Evolutionary conservation across 1,140 invertebrate species (phyloP), one percentile per base, ranked within the genome.

Genomic region (Nebria ingens): DNA sequence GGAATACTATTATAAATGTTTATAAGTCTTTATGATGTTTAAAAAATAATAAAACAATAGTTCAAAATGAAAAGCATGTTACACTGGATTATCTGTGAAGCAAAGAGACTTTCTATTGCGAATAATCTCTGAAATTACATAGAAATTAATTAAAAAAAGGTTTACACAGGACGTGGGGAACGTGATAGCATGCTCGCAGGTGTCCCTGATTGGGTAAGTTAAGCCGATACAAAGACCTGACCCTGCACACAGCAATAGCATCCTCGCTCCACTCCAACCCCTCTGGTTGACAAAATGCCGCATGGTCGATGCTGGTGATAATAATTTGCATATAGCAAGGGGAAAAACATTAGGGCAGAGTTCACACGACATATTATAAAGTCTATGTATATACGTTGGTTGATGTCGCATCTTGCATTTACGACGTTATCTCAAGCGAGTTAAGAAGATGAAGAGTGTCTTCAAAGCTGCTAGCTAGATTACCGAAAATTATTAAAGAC

Each of bases 361-460:
- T 45, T 45, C 40, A 45, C 40, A 45, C 40, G 40, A 45, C 40
- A 45, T 45, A 45, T 45, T 45, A 45, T 45, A 45, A 45, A 45
- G 40, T 45, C 9, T 29, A 29, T 13, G 25, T 4, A n/a, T n/a
- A n/a, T 34, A 45, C 40, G 40, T 9, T 12, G 40, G 6, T 45
- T 45, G 40, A 45, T 45, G 40, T 45, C 40, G 40, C 40, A 17
- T 45, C 40, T 45, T 45, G 40, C 40, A 45, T 45, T 45, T 45
- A 45, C 40, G 40, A 17, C 40, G 40, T 4, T 45, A 6, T 45
- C 40, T 11, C 40, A 17, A 45, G 6, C 15, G 17, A 45, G 40
- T 45, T 45, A 45, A 9, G 40, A 45, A 45, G 40, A 29, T 29
- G 25, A 45, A 45, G 17, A 45, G 17, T 3, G 15, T 45, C 15